These are phyloP conservation scores for Schizopygopsis pylzovi DNA, from an alignment of 2,797 vertebrate species.

Conservation along the genomic window DNA sequence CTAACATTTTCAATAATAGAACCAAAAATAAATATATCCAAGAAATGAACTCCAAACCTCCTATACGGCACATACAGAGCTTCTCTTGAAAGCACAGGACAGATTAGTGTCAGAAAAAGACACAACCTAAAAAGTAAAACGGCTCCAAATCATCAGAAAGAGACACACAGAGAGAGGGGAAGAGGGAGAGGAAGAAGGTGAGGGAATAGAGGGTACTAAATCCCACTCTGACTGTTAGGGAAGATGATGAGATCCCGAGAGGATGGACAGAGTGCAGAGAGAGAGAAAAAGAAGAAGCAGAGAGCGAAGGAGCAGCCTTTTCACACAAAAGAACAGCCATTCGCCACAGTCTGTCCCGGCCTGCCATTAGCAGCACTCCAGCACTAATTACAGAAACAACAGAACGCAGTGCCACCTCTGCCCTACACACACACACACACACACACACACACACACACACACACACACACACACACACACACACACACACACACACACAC, in stretches of 20 bases:
- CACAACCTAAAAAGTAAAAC: slow-evolving; percentile 60
- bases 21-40: background rate
- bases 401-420: slow-evolving; percentile 78
- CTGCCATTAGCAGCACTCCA: slow-evolving; percentile 84
- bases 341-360: slow-evolving; percentile 86
- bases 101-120: slow-evolving; percentile 33
- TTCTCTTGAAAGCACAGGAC: background rate
- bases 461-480: background rate
- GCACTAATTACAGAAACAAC: slow-evolving; percentile 91
- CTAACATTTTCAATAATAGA: background rate
- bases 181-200: slow-evolving; percentile 67
- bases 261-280: slow-evolving; percentile 79
- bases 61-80: background rate
- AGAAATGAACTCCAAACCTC: background rate
- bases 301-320: slow-evolving; percentile 80
- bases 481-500: background rate
- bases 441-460: background rate
- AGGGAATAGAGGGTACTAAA: slow-evolving; percentile 90
- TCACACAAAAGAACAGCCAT: slow-evolving; percentile 85
- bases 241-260: slow-evolving; percentile 93
- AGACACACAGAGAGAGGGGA: slow-evolving; percentile 56
- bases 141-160: slow-evolving; percentile 66
- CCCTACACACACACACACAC: slow-evolving; percentile 1
- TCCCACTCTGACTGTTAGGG: slow-evolving; percentile 95
- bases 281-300: slow-evolving; percentile 36